Conservation (phyloP, 2,113 vertebrate species). For the Elaphurus davidianus region DNA sequence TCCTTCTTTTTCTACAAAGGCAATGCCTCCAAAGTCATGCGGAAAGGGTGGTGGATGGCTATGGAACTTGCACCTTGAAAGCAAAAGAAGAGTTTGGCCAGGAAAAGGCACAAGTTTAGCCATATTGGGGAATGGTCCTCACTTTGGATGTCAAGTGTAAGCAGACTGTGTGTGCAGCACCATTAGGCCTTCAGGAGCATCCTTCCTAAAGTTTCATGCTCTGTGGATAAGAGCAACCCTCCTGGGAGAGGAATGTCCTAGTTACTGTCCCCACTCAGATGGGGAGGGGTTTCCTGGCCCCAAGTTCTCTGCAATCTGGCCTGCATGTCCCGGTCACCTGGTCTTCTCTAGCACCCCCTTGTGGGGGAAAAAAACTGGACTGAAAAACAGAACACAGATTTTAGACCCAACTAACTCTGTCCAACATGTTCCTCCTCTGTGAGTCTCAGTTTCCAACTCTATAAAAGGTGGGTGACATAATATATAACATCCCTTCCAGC, state of each 20-base stretch:
- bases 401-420: neutral
- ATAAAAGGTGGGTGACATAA: conserved; percentile 55
- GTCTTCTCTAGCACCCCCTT: neutral
- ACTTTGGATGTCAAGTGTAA: neutral
- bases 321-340: neutral
- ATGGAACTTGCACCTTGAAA: neutral
- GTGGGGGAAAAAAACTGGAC: neutral
- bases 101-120: neutral
- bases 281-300: neutral
- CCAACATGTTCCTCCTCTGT: neutral
- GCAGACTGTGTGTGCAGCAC: neutral
- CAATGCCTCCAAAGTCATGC: neutral
- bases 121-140: neutral
- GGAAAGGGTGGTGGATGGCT: accelerated
- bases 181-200: neutral
- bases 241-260: neutral
- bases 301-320: neutral
- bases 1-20: neutral
- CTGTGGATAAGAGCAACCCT: neutral
- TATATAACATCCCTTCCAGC: conserved; percentile 47
- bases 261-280: neutral
- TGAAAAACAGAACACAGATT: neutral
- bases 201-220: neutral
- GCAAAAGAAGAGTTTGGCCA: neutral
- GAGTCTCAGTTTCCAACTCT: conserved; percentile 43